Conservation (phyloP, 2,888 invertebrate genomes). For the Xylophagus ater region DNA sequence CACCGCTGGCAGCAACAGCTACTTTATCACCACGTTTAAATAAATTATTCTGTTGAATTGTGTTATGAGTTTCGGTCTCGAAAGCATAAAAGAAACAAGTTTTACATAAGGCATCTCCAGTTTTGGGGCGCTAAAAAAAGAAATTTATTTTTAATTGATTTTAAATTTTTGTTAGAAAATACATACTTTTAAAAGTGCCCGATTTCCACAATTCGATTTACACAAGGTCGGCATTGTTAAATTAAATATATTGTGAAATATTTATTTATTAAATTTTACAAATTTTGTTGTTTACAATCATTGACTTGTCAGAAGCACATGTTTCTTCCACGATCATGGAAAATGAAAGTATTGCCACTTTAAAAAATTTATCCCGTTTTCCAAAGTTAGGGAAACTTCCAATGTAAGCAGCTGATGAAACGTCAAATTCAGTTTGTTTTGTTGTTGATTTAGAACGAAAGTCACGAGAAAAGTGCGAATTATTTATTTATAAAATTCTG, state of each 20-base stretch:
- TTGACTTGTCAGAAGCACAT: too few species aligned
- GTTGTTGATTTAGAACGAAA: not conserved
- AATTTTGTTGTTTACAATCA: too few species aligned
- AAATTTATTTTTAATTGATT: conserved; percentile 8
- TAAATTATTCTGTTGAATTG: conserved; percentile 68
- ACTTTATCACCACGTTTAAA: conserved; percentile 77
- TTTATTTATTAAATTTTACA: too few species aligned
- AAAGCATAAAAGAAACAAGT: conserved; percentile 90
- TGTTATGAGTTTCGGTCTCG: conserved; percentile 89
- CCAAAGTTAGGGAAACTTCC: too few species aligned
- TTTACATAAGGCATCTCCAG: conserved; percentile 84
- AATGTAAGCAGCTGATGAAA: too few species aligned
- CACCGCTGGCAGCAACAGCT: conserved; percentile 88
- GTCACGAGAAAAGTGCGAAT: too few species aligned
- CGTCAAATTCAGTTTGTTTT: conserved; percentile 10
- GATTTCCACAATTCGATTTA: conserved; percentile 60
- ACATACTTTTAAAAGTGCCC: conserved; percentile 62
- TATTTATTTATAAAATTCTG: too few species aligned
- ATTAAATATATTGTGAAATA: too few species aligned
- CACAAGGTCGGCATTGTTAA: conserved; percentile 55
- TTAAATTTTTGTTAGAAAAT: conserved; percentile 3
- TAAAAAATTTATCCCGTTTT: too few species aligned
- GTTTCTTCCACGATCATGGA: too few species aligned
- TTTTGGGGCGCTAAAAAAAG: conserved; percentile 67
- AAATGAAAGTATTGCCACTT: too few species aligned